Evolutionary conservation across 2,888 invertebrate species (phyloP).

Genomic region (Punctoribates punctum): DNA sequence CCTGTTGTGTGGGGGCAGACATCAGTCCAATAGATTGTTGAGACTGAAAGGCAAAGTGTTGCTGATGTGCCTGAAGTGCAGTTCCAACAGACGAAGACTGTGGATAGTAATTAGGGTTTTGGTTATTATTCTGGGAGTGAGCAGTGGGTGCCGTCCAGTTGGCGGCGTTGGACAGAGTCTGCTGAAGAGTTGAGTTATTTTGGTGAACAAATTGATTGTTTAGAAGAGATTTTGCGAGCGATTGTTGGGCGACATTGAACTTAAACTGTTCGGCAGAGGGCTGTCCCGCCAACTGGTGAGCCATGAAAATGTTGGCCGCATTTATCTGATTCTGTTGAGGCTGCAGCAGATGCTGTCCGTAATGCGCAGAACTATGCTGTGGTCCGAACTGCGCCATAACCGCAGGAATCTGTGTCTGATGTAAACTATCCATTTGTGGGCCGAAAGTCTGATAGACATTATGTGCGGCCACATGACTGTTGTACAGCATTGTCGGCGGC

Average conservation of each 20-base stretch:
- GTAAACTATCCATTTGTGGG: neutral
- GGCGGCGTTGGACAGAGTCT: neutral
- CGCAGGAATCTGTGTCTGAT: constrained; percentile 59
- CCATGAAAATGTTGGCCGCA: constrained; percentile 7
- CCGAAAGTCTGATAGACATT: constrained; percentile 22
- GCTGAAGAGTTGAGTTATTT: constrained; percentile 20
- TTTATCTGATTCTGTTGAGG: constrained; percentile 14
- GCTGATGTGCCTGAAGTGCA: constrained; percentile 4
- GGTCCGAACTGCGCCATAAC: constrained; percentile 27
- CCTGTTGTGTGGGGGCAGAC: neutral
- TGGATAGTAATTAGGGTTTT: constrained; percentile 1
- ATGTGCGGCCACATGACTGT: constrained; percentile 24
- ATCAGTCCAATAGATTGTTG: constrained; percentile 18
- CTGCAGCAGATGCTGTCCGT: neutral
- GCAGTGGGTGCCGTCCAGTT: neutral
- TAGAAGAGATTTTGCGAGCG: neutral
- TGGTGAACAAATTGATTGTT: constrained; percentile 19
- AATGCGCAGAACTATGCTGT: constrained; percentile 10
- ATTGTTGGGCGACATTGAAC: constrained; percentile 6
- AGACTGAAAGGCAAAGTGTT: constrained; percentile 24
- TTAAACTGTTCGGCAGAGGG: constrained; percentile 22
- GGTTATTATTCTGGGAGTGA: constrained; percentile 1
- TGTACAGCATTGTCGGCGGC: constrained; percentile 25
- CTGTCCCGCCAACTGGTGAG: constrained; percentile 9
- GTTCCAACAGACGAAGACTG: constrained; percentile 17